Evolutionary conservation across 2,113 vertebrate species (phyloP), one percentile per base, ranked within the genome.

Genomic region (Circaetus cinerascens): DNA sequence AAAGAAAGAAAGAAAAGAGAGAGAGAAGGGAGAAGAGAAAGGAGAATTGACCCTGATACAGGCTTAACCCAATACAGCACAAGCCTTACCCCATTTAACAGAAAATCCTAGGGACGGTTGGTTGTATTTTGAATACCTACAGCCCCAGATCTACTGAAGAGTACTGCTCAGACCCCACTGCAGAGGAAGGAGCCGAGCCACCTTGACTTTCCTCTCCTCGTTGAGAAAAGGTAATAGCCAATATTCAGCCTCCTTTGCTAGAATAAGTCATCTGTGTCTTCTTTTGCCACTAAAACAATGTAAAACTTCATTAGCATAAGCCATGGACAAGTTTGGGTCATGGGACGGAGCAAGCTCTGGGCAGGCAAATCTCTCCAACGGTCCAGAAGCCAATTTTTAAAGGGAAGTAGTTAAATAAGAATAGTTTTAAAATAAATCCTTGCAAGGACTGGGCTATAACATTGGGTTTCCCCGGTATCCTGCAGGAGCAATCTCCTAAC

Each of bases 191-290:
- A 36, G 72, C 43, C 6, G 10, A 48, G 30, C 64, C 90, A 57
- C 51, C 50, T 9, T 23, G 53, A 11, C n/a, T 38, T 6, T 9
- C 23, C 36, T 50, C 32, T 7, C 18, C 36, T 7, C 8, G 1
- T 0, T 7, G 36, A 43, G 22, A 9, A 36, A 48, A 40, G 32
- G 20, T 5, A n/a, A 25, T 0, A 20, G n/a, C n/a, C 13, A n/a
- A 26, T 2, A 51, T 48, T 48, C 40, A 59, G 43, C 57, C 34
- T 38, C 29, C 13, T 60, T 7, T 30, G 3, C 69, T 10, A 21
- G 36, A 26, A 5, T 5, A 79, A 74, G 13, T n/a, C 9, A 55
- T 4, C 74, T 32, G 4, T 1, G 6, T 12, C 69, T 11, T 59
- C 55, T 25, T 55, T 66, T 72, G 40, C 81, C 66, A 13, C 74